phyloP scores from a whole-genome alignment of 1,140 invertebrate species.

The Meloidogyne floridensis region DNA sequence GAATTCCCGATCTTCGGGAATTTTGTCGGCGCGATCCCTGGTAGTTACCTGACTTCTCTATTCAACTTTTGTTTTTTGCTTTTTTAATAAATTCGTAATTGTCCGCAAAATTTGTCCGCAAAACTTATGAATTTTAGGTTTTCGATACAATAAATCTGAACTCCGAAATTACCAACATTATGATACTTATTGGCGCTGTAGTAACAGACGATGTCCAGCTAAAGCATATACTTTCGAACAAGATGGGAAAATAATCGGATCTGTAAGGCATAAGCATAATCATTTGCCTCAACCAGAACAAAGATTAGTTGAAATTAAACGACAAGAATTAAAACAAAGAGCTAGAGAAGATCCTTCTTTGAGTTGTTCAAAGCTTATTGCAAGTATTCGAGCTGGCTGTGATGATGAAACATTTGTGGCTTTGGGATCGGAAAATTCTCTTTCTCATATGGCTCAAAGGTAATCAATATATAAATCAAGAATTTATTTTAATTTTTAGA shows the following conservation, averaged over 20 bases:
- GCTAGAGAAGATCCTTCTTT: background rate
- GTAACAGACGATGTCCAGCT: background rate
- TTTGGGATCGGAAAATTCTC: background rate
- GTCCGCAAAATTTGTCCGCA: background rate
- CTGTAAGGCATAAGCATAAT: background rate
- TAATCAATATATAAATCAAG: too few species aligned
- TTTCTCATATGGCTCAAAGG: conserved; percentile 6
- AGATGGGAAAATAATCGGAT: conserved; percentile 1
- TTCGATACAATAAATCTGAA: background rate
- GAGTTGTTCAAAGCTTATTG: background rate
- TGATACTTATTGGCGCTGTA: background rate
- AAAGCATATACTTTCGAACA: background rate
- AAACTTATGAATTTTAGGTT: background rate
- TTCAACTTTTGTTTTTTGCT: too few species aligned
- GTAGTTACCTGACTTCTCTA: too few species aligned
- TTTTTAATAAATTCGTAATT: background rate
- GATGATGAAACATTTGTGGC: conserved; percentile 22
- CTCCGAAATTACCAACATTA: background rate
- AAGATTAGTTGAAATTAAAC: conserved; percentile 6
- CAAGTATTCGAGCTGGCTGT: conserved; percentile 2
- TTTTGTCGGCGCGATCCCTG: too few species aligned
- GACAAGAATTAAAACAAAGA: background rate
- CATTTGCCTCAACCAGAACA: conserved; percentile 3
- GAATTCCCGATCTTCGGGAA: too few species aligned
- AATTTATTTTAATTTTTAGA: background rate